A percentile compares a stretch with the other conserved stretches of the same genome.
Evolutionary conservation across 1,140 invertebrate genomes (phyloP).

Genomic region (Tetragonula clypearis): DNA sequence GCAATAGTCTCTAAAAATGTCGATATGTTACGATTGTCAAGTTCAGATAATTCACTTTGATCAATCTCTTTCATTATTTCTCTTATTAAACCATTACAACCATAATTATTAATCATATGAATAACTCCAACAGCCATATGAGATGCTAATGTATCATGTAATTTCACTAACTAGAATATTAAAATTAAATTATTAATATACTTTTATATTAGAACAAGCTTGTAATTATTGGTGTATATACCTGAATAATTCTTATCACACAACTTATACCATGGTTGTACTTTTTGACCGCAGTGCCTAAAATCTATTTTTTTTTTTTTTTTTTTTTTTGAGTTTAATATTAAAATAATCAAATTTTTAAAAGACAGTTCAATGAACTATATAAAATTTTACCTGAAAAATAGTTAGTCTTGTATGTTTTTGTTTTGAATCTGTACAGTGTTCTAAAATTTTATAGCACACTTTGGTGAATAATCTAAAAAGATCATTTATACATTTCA

Average conservation of each 20-base stretch:
- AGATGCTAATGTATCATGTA: slow-evolving; percentile 86
- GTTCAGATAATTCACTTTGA: slow-evolving; percentile 83
- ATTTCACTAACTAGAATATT: slow-evolving; percentile 85
- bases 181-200: slow-evolving; percentile 24
- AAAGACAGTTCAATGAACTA: slow-evolving; percentile 5
- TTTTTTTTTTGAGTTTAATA: slow-evolving; percentile 79
- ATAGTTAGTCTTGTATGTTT: slow-evolving; percentile 87
- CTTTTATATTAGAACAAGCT: slow-evolving; percentile 25
- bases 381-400: slow-evolving; percentile 74
- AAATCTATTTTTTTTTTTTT: slow-evolving; percentile 86
- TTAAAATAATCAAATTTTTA: neutral
- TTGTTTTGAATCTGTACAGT: slow-evolving; percentile 83
- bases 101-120: slow-evolving; percentile 85
- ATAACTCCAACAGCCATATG: slow-evolving; percentile 87
- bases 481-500: slow-evolving; percentile 32
- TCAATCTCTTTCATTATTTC: slow-evolving; percentile 89
- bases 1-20: slow-evolving; percentile 88
- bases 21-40: slow-evolving; percentile 85
- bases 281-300: slow-evolving; percentile 90
- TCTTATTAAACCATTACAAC: slow-evolving; percentile 85
- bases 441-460: slow-evolving; percentile 90
- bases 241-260: slow-evolving; percentile 86
- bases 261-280: slow-evolving; percentile 90
- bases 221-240: slow-evolving; percentile 66
- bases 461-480: slow-evolving; percentile 86